Evolutionary conservation across 2,797 vertebrate species (phyloP), one percentile per base, ranked within the genome.

Genomic region (Ataeniobius toweri): DNA sequence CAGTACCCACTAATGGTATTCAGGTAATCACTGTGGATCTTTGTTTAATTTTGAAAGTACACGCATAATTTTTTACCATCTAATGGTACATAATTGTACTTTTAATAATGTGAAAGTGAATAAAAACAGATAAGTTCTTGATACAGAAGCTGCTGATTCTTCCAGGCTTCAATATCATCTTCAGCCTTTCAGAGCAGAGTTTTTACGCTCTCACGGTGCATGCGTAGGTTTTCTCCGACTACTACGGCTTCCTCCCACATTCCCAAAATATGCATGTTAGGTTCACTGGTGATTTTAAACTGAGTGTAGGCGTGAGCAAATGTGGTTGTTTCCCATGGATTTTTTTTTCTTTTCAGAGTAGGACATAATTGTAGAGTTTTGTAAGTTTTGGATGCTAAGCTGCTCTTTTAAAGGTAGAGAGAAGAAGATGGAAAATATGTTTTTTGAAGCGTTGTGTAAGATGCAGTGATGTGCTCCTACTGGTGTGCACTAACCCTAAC

Each of bases 241-340:
- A 48, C 73, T 50, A 59, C 28, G 6, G 59, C 46, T 74, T 63
- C 73, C 73, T 74, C 73, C 73, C 58, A 74, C 73, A 28, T 24
- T 74, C 58, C 58, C 22, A 63, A 74, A 74, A 63, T 61, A 50
- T 31, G 73, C 58, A 2, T 61, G 28, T 48, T 63, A 22, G 73
- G 44, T 63, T 24, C 31, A 63, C 53, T 55, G 28, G 71, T 71
- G 50, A 31, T 31, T 51, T 22, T 53, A 36, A 31, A 26, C 6
- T 44, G 51, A 26, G 18, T 44, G 39, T 73, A 59, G 53, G 72
- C 46, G 55, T 73, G 55, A 59, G 39, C 26, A 41, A 41, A 44
- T 44, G 55, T 74, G 73, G 56, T 61, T 48, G 22, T 73, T 56
- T 73, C 53, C 71, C 53, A 55, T 44, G 36, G 9, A 41, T 24